phyloP scores from a whole-genome alignment of 2,113 vertebrate species.

The Pteronura brasiliensis region DNA sequence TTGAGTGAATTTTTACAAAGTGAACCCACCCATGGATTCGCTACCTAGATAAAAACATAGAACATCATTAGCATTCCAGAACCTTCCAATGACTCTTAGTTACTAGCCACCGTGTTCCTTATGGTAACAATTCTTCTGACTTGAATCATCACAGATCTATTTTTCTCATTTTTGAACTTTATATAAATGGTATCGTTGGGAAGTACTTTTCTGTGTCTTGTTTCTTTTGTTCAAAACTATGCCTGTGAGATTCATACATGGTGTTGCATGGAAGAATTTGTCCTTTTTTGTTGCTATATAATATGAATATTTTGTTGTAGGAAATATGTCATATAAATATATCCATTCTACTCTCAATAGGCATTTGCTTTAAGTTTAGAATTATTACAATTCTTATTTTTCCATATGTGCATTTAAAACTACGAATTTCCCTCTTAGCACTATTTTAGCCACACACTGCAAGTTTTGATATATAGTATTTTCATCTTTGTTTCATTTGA shows the following conservation, averaged over 20 bases:
- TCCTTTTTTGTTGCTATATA: neutral
- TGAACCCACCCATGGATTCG: neutral
- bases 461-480: neutral
- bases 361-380: neutral
- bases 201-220: neutral
- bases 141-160: neutral
- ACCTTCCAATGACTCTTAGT: neutral
- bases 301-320: neutral
- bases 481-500: constrained; percentile 29
- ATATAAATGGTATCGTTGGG: neutral
- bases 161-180: neutral
- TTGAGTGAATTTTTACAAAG: neutral
- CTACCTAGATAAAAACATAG: neutral
- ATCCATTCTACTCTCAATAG: neutral
- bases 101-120: neutral
- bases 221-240: neutral
- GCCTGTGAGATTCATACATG: neutral
- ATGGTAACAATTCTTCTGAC: neutral
- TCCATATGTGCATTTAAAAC: neutral
- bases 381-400: neutral
- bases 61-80: neutral
- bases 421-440: neutral
- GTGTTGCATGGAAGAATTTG: neutral
- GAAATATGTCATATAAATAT: neutral
- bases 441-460: neutral